Base-by-base conservation (phyloP, 2,797 vertebrate species). In the Cossypha dichroa region DNA sequence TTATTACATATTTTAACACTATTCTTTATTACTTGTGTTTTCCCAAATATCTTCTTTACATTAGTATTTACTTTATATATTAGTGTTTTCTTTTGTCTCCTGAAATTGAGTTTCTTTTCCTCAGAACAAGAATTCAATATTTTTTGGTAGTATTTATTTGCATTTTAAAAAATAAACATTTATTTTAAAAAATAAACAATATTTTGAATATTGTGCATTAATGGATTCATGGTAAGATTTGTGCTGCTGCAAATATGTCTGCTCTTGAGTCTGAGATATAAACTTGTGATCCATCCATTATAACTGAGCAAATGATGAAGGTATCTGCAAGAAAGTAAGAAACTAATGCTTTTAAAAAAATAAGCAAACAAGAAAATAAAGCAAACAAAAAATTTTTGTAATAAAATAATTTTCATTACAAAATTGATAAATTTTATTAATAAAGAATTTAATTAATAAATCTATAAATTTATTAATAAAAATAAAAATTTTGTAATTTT, bases 301-400 rank as follows among this genome's bases (percentile, higher is more conserved):
- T 25, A 49, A 36, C 2, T 26, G 20, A 11, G 9, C 3, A 75
- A 79, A 17, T 22, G 29, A 56, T 43, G 18, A 52, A 64, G 41
- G 34, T 75, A 56, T 21, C 34, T 75, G 4, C 15, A 83, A 69
- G 10, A 8, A 48, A 10, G 9, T 59, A 82, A 62, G 43, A 80
- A 80, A 77, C 0, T 22, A 9, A 69, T 11, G 10, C 6, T 54
- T 79, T 28, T 52, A 16, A 40, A 43, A 38, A 13, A 59, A n/a
- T 1, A 48, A 46, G 3, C 3, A 17, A 19, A 2, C 3, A 25
- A 52, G 31, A 34, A 56, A 56, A n/a, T 2, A 25, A 48, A 10
- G 2, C 7, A 29, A 19, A 38, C 0, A 1, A 59, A 84, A 74
- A 80, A 28, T 13, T 23, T 46, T 46, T 46, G 45, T 25, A 14